Conservation (phyloP, 2,888 invertebrate genomes). For the Mechanitis messenoides region DNA sequence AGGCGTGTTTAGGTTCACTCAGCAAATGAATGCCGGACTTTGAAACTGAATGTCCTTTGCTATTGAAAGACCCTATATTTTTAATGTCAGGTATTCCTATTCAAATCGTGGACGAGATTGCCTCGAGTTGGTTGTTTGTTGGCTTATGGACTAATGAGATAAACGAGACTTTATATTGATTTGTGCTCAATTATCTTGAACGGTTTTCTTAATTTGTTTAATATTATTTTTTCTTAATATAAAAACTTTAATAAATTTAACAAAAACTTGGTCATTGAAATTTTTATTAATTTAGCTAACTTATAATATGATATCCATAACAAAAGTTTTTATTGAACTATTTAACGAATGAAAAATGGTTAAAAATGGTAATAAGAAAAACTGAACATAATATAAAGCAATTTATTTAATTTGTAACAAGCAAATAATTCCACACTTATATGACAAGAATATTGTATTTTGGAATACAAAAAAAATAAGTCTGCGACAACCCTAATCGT, state of each 20-base stretch:
- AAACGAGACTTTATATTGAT: slow-evolving; percentile 8
- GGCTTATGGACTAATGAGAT: slow-evolving; percentile 21
- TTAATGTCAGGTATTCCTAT: slow-evolving; percentile 66
- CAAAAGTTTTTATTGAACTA: no score
- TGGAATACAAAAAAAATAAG: slow-evolving; percentile 17
- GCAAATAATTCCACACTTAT: no score
- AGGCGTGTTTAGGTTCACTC: slow-evolving; percentile 52
- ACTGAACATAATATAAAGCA: no score
- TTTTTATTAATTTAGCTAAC: no score
- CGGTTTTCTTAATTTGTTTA: background rate
- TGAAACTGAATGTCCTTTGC: slow-evolving; percentile 48
- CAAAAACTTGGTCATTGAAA: no score
- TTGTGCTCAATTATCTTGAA: background rate
- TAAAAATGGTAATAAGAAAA: no score
- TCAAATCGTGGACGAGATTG: slow-evolving; percentile 49
- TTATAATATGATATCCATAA: no score
- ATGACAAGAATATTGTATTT: slow-evolving; percentile 2
- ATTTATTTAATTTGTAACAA: no score
- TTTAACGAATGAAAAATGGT: no score
- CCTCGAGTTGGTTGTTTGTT: slow-evolving; percentile 28
- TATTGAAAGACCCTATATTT: slow-evolving; percentile 62
- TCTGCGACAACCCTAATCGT: slow-evolving; percentile 43
- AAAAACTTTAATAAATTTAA: background rate
- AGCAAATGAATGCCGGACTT: slow-evolving; percentile 57
- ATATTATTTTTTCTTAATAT: background rate